Conservation (phyloP, 1,140 invertebrate species). For the Conus ventricosus region DNA sequence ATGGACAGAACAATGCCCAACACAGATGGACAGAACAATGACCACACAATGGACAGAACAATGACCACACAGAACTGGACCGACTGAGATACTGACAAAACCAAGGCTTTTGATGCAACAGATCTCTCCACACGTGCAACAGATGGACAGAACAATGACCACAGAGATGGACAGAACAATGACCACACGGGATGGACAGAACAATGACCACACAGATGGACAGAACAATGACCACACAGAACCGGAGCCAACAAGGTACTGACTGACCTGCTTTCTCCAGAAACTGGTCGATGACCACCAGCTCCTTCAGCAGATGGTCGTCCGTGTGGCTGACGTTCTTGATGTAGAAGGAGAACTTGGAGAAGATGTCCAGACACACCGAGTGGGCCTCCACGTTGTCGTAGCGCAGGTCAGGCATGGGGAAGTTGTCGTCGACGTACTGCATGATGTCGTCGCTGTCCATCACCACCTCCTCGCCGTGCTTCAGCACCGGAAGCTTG, state of each 20-base stretch:
- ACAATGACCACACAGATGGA: too few relatives aligned
- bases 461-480: slow-evolving; percentile 72
- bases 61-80: too few relatives aligned
- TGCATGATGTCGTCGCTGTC: slow-evolving; percentile 79
- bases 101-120: too few relatives aligned
- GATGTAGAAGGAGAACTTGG: slow-evolving; percentile 80
- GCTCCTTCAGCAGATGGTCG: slow-evolving; percentile 71
- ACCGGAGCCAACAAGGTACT: not conserved
- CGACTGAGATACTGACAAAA: too few relatives aligned
- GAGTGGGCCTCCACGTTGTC: slow-evolving; percentile 75
- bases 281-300: slow-evolving; percentile 40
- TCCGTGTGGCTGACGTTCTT: slow-evolving; percentile 77
- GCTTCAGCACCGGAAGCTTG: slow-evolving; percentile 76
- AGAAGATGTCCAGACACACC: slow-evolving; percentile 78
- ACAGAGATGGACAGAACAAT: too few relatives aligned
- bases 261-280: slow-evolving; percentile 22
- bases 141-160: too few relatives aligned
- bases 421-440: slow-evolving; percentile 78
- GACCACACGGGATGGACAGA: too few relatives aligned
- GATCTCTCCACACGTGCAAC: too few relatives aligned
- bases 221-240: too few relatives aligned
- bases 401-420: slow-evolving; percentile 73
- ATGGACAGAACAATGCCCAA: too few relatives aligned
- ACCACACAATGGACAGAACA: too few relatives aligned
- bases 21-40: too few relatives aligned